Evolutionary conservation across 2,113 vertebrate genomes (phyloP).

Genomic region (Caloenas nicobarica): DNA sequence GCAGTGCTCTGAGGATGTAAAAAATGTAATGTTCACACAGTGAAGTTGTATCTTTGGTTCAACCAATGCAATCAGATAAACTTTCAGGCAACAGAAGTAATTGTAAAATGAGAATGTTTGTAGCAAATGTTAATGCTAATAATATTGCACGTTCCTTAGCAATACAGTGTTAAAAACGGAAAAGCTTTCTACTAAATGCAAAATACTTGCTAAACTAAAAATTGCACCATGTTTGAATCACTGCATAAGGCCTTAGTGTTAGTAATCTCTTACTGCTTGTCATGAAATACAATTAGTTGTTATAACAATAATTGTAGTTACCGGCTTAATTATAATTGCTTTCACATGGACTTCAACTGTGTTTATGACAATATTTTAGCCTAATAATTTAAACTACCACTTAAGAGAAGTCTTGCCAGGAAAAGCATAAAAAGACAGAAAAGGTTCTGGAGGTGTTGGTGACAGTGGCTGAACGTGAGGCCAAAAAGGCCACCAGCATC

Average conservation of each 20-base stretch:
- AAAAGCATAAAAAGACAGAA: not conserved
- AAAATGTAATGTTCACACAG: not conserved
- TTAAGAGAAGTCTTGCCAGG: not conserved
- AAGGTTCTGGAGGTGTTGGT: too few relatives aligned
- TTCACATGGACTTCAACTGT: not conserved
- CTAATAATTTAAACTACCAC: not conserved
- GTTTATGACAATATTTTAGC: not conserved
- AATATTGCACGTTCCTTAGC: not conserved
- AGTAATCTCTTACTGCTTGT: not conserved
- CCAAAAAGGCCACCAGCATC: too few relatives aligned
- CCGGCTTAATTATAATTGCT: not conserved
- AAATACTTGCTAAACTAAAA: not conserved
- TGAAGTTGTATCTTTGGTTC: not conserved
- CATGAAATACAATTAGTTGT: not conserved
- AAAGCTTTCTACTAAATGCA: not conserved
- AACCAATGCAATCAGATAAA: not conserved
- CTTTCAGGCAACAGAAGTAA: not conserved
- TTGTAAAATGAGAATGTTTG: not conserved
- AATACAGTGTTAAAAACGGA: not conserved
- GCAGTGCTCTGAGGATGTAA: not conserved
- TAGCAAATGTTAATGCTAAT: not conserved
- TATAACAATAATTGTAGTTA: not conserved
- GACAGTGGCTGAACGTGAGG: too few relatives aligned
- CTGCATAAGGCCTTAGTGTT: not conserved
- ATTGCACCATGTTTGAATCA: not conserved